Conservation (phyloP, 2,888 invertebrate genomes). For the Sepiola atlantica region DNA sequence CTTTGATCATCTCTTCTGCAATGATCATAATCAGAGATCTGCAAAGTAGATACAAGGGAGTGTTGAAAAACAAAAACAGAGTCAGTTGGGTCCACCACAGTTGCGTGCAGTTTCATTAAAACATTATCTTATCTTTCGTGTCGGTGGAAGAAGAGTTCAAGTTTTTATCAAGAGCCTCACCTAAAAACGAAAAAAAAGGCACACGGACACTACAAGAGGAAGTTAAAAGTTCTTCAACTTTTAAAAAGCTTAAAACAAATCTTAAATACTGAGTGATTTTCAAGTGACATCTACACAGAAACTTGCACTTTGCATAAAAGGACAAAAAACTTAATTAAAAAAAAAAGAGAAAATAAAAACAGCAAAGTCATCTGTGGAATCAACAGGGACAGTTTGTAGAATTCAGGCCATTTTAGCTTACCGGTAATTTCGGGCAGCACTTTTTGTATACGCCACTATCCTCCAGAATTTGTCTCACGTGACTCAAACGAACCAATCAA, state of each 20-base stretch:
- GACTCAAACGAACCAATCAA: no score
- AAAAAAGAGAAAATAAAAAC: background rate
- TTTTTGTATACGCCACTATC: no score
- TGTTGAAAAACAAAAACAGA: background rate
- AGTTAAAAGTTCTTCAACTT: background rate
- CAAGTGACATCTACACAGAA: background rate
- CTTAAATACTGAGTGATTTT: background rate
- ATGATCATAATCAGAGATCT: background rate
- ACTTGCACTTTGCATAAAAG: no score
- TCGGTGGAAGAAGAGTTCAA: background rate
- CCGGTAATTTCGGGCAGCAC: no score
- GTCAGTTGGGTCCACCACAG: background rate
- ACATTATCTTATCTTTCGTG: background rate
- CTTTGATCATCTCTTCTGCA: background rate
- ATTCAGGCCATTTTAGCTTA: no score
- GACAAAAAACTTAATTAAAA: no score
- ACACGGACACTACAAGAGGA: background rate
- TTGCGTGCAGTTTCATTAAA: background rate
- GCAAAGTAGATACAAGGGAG: background rate
- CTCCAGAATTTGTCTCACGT: no score
- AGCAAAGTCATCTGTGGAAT: background rate
- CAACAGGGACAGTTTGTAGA: background rate
- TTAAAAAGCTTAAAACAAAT: background rate
- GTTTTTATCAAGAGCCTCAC: background rate
- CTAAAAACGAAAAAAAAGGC: background rate